Conservation (phyloP, 1,140 invertebrate genomes). For the Copidosoma floridanum region DNA sequence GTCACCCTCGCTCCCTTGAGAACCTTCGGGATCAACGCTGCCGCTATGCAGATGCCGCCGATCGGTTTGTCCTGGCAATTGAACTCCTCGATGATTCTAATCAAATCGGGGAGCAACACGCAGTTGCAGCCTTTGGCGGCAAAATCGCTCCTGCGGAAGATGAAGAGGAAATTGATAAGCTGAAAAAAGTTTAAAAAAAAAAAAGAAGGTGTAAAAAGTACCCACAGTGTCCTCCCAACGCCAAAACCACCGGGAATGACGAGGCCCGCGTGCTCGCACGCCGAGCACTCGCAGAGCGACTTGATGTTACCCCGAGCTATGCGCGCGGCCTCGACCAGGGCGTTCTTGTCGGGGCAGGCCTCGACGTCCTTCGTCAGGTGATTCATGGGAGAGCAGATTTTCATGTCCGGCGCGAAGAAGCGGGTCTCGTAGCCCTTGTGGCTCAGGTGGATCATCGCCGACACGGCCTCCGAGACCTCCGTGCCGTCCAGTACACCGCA, state of each 20-base stretch:
- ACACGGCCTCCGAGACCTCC: slow-evolving; percentile 63
- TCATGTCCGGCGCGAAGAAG: slow-evolving; percentile 62
- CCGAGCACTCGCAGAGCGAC: slow-evolving; percentile 54
- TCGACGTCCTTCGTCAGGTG: slow-evolving; percentile 53
- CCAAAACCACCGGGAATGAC: slow-evolving; percentile 67
- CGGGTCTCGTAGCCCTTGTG: slow-evolving; percentile 52
- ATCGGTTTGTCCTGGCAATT: slow-evolving; percentile 60
- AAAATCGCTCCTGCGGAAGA: slow-evolving; percentile 58
- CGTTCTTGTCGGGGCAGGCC: slow-evolving; percentile 51
- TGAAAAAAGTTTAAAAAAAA: no score
- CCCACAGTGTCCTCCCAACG: slow-evolving; percentile 64
- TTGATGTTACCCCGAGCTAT: slow-evolving; percentile 59
- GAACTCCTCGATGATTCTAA: slow-evolving; percentile 59
- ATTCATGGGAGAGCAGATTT: slow-evolving; percentile 59
- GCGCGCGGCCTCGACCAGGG: slow-evolving; percentile 62
- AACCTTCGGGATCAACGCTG: slow-evolving; percentile 60
- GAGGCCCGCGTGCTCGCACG: slow-evolving; percentile 54
- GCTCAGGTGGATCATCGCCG: slow-evolving; percentile 58
- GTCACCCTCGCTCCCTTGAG: slow-evolving; percentile 59
- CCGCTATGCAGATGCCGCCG: slow-evolving; percentile 63
- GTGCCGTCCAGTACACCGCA: slow-evolving; percentile 64
- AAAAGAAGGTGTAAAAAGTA: no score
- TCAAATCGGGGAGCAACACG: slow-evolving; percentile 57
- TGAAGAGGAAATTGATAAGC: no score
- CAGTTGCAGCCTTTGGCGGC: slow-evolving; percentile 59